Percentiles rank a stretch among this genome's conserved stretches.
Conservation (phyloP, 2,888 invertebrate species). For the Horisme vitalbata region DNA sequence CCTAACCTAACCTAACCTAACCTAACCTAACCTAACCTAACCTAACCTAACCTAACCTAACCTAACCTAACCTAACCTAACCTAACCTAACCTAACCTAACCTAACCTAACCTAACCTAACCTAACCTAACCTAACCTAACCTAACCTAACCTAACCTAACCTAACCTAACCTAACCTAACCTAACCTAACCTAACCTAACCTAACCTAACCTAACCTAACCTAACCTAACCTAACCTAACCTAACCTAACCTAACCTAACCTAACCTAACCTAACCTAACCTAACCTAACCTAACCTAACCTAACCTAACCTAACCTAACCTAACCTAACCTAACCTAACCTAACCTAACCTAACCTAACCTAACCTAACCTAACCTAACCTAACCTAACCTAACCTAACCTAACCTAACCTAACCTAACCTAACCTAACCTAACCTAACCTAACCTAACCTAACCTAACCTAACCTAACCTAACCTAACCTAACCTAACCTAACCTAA, state of each 20-base stretch:
- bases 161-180: conserved; percentile 1
- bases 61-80: conserved; percentile 1
- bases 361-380: conserved; percentile 1
- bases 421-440: conserved; percentile 1
- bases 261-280: neutral
- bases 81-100: conserved; percentile 1
- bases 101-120: too few relatives aligned
- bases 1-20: too few relatives aligned
- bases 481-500: conserved; percentile 1
- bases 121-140: conserved; percentile 1
- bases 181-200: conserved; percentile 1
- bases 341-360: neutral
- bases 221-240: conserved; percentile 1
- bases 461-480: neutral
- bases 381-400: too few relatives aligned
- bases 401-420: conserved; percentile 1
- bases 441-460: conserved; percentile 1
- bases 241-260: conserved; percentile 1
- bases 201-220: conserved; percentile 1
- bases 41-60: conserved; percentile 1
- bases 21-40: neutral
- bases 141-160: conserved; percentile 1
- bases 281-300: conserved; percentile 1
- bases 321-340: neutral
- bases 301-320: conserved; percentile 1